Base-by-base conservation (phyloP, 2,888 invertebrate species). In the Malacosoma neustria region DNA sequence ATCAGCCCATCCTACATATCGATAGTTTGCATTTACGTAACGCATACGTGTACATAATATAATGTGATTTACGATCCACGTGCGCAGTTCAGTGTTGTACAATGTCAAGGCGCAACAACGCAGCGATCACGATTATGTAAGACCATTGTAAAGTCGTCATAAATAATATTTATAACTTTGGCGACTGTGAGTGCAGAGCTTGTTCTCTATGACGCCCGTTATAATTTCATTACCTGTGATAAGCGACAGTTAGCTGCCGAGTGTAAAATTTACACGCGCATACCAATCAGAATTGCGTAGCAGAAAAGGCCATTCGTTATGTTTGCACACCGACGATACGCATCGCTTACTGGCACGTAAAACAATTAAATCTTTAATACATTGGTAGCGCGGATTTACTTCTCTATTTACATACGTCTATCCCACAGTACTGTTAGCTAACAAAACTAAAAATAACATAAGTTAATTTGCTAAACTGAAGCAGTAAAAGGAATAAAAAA, bases 71-170 rank as follows among this genome's bases (percentile, higher is more conserved):
- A 75, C 66, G 68, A 71, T 79, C 68, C 81, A 81, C 79, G 84
- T 81, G 79, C 61, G 48, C 57, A 54, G 76, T 72, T 71, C 72
- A 73, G 57, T 69, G 68, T 72, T 65, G 75, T 66, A 63, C 84
- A 85, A 81, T 82, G 84, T 82, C 84, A 84, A 84, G 84, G 84
- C 73, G 53, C 58, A 49, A 55, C 50, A 52, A 49, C 54, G 62
- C 59, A 57, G 49, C 57, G 56, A 57, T 53, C 55, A 54, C 53
- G 51, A 54, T 81, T 79, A 80, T 75, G 72, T 70, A 81, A 81
- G 56, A 52, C 59, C 59, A 72, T 73, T 79, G 72, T 76, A 72
- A 71, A 77, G 71, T 72, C 69, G 69, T 64, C 75, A 74, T 75
- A 75, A 76, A 77, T 70, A 61, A 22, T 54, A 56, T 69, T 70